Conservation (phyloP, 1,140 invertebrate species). For the Drosophila cardini region DNA sequence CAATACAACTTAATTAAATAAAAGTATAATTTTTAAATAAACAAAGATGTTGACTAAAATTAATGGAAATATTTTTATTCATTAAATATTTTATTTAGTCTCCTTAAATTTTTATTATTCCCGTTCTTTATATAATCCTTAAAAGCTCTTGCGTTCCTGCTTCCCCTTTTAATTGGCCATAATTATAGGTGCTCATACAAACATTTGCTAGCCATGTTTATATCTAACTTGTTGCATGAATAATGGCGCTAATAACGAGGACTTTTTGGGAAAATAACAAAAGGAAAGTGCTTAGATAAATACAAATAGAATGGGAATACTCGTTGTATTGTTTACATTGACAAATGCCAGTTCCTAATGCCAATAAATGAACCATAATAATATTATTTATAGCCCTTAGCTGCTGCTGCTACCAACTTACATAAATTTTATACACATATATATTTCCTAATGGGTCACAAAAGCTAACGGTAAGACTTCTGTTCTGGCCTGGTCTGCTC, state of each 20-base stretch:
- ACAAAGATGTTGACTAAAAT: too few relatives aligned
- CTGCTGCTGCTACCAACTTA: constrained; percentile 21
- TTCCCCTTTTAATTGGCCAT: constrained; percentile 17
- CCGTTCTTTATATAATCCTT: neutral
- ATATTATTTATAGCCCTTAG: constrained; percentile 74
- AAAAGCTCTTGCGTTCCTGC: neutral
- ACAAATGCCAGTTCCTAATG: constrained; percentile 76
- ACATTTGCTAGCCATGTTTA: neutral
- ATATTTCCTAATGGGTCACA: constrained; percentile 63
- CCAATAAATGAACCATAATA: constrained; percentile 73
- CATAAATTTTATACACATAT: constrained; percentile 37
- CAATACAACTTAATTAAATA: too few relatives aligned
- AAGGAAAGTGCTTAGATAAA: constrained; percentile 29
- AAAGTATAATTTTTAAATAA: too few relatives aligned
- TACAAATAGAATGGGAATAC: constrained; percentile 29
- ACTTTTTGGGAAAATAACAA: constrained; percentile 12
- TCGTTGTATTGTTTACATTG: constrained; percentile 65
- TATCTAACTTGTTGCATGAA: constrained; percentile 71
- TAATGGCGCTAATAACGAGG: constrained; percentile 62
- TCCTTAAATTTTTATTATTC: too few relatives aligned
- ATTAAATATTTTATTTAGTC: too few relatives aligned
- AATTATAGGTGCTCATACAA: constrained; percentile 60
- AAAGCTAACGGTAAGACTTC: constrained; percentile 21
- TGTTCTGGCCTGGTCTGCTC: neutral
- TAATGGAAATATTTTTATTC: too few relatives aligned